These are phyloP conservation scores for Thecophora atra DNA, from an alignment of 2,888 invertebrate genomes.

Conservation along the genomic window DNA sequence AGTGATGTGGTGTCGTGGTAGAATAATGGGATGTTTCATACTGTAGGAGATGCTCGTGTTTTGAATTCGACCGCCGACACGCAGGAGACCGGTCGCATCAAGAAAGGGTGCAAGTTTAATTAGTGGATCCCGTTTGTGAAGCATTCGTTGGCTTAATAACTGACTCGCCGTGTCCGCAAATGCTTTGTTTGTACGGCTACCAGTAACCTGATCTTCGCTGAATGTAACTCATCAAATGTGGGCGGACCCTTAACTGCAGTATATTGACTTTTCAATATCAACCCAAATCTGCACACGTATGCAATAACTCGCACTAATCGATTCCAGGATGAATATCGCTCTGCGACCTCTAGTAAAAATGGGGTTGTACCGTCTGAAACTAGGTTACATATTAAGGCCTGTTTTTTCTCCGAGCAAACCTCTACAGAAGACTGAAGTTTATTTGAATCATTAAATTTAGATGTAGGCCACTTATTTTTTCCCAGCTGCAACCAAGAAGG, in stretches of 20 bases:
- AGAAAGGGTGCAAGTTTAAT: slow-evolving; percentile 36
- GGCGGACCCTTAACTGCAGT: no score
- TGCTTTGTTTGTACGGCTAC: no score
- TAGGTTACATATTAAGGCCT: background rate
- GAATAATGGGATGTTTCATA: slow-evolving; percentile 20
- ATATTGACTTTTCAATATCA: no score
- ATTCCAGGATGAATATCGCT: no score
- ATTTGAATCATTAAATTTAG: background rate
- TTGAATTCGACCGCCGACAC: slow-evolving; percentile 36
- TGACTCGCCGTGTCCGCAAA: no score
- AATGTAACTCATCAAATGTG: slow-evolving; percentile 21
- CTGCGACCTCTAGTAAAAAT: no score
- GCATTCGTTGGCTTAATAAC: no score
- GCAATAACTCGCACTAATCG: no score
- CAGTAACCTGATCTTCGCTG: background rate
- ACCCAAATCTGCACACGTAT: no score
- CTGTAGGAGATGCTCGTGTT: slow-evolving; percentile 20
- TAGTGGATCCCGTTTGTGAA: slow-evolving; percentile 8
- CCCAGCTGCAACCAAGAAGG: slow-evolving; percentile 6
- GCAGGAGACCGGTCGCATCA: slow-evolving; percentile 24
- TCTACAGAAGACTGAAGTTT: background rate
- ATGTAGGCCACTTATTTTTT: slow-evolving; percentile 8
- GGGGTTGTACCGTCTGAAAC: background rate
- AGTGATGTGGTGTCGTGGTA: background rate
- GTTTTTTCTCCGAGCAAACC: background rate